Percentiles rank a stretch among this genome's conserved stretches.
phyloP scores from a whole-genome alignment of 2,113 vertebrate genomes.

The Mus spicilegus region DNA sequence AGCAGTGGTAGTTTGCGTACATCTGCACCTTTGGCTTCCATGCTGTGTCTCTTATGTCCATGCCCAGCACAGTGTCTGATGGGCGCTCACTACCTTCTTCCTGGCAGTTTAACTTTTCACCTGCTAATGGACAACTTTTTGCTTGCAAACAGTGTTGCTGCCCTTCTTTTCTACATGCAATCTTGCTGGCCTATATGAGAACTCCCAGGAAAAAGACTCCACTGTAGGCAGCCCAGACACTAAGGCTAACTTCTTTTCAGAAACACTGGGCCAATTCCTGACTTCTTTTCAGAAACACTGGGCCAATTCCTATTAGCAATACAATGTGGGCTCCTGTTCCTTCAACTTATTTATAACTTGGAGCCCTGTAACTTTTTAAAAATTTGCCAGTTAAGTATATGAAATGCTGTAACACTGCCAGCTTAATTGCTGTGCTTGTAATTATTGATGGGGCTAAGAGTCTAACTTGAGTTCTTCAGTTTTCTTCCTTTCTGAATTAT shows the following conservation, averaged over 20 bases:
- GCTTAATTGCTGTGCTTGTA: background rate
- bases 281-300: background rate
- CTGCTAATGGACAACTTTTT: background rate
- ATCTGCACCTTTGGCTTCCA: background rate
- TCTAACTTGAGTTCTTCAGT: background rate
- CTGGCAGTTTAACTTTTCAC: background rate
- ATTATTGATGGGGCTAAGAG: background rate
- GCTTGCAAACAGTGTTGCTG: background rate
- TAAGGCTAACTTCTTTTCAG: background rate
- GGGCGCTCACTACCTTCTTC: background rate
- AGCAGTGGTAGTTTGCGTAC: too few relatives aligned
- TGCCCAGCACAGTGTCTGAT: background rate
- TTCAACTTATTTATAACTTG: background rate
- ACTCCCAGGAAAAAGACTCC: background rate
- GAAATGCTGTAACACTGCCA: background rate
- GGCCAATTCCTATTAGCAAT: background rate
- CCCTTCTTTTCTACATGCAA: background rate
- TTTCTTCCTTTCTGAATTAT: background rate
- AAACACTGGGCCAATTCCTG: background rate
- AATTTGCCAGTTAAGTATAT: background rate
- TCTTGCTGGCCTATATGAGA: background rate
- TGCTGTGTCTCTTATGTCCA: background rate
- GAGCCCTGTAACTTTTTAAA: background rate
- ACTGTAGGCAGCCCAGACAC: background rate
- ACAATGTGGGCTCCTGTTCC: background rate